phyloP scores from a whole-genome alignment of 2,113 vertebrate species.

The Phocoena phocoena region DNA sequence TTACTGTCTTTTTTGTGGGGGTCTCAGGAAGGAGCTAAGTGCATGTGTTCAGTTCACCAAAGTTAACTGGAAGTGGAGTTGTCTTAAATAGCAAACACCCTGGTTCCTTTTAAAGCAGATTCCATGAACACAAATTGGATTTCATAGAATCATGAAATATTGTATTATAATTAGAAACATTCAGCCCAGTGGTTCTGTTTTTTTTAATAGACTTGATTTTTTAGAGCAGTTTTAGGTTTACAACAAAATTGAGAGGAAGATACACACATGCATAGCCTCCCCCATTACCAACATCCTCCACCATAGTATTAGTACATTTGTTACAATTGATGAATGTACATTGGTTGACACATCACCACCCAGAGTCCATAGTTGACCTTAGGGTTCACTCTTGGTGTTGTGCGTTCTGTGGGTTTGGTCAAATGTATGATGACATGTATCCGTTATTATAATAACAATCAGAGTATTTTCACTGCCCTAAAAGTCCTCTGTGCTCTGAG shows the following conservation, averaged over 20 bases:
- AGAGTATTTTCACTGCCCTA: background rate
- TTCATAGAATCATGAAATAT: slow-evolving; percentile 49
- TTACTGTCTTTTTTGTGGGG: background rate
- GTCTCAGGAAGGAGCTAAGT: background rate
- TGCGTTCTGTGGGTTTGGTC: background rate
- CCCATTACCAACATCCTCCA: background rate
- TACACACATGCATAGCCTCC: background rate
- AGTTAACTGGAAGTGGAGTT: slow-evolving; percentile 10
- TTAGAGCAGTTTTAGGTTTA: background rate
- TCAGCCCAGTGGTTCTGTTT: background rate
- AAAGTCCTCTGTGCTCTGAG: background rate
- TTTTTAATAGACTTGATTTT: background rate
- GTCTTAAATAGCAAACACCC: slow-evolving; percentile 54
- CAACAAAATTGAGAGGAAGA: background rate
- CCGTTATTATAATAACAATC: background rate
- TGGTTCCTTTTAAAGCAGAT: slow-evolving; percentile 52
- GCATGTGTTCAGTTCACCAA: background rate
- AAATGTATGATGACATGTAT: background rate
- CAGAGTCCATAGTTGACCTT: background rate
- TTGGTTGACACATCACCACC: background rate
- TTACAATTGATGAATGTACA: background rate
- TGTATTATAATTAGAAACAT: slow-evolving; percentile 45
- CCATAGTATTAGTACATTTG: background rate
- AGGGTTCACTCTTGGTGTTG: background rate
- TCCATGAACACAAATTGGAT: slow-evolving; percentile 43